Evolutionary conservation across 2,888 invertebrate species (phyloP).

Genomic region (Adelphocoris suturalis): DNA sequence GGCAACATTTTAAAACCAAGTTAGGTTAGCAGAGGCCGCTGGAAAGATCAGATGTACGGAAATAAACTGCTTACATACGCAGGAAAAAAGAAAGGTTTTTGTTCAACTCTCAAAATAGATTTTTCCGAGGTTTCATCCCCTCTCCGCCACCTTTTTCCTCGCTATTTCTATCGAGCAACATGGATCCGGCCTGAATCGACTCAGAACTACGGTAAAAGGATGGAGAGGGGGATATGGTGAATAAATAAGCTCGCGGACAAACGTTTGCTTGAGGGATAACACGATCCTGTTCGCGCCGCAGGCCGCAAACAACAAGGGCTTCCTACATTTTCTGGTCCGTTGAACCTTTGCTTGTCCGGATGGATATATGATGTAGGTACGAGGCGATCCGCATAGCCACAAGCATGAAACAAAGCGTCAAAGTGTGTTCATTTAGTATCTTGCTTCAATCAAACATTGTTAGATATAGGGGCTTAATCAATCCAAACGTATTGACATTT

Average conservation of each 20-base stretch:
- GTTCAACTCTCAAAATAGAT: conserved; percentile 23
- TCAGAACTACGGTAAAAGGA: background rate
- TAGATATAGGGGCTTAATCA: too few relatives aligned
- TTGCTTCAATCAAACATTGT: too few relatives aligned
- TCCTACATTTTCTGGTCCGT: conserved; percentile 23
- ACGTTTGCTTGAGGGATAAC: background rate
- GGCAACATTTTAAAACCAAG: background rate
- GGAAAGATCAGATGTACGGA: conserved; percentile 23
- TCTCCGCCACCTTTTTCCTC: background rate
- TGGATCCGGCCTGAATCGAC: conserved; percentile 3
- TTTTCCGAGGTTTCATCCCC: conserved; percentile 15
- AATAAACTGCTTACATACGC: conserved; percentile 42
- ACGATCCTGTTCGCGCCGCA: conserved; percentile 1
- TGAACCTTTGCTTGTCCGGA: background rate
- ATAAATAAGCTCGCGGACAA: conserved; percentile 7
- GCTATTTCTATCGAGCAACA: conserved; percentile 26
- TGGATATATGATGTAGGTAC: background rate
- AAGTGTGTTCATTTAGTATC: too few relatives aligned
- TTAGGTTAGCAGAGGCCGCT: conserved; percentile 11
- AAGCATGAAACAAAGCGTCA: too few relatives aligned
- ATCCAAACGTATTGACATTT: too few relatives aligned
- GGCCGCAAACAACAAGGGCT: conserved; percentile 39
- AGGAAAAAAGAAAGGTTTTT: conserved; percentile 15
- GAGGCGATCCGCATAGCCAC: too few relatives aligned
- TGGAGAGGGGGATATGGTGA: background rate